These are phyloP conservation scores for Neosilurus mollespiculum DNA, from an alignment of 2,797 vertebrate species.

Conservation along the genomic window DNA sequence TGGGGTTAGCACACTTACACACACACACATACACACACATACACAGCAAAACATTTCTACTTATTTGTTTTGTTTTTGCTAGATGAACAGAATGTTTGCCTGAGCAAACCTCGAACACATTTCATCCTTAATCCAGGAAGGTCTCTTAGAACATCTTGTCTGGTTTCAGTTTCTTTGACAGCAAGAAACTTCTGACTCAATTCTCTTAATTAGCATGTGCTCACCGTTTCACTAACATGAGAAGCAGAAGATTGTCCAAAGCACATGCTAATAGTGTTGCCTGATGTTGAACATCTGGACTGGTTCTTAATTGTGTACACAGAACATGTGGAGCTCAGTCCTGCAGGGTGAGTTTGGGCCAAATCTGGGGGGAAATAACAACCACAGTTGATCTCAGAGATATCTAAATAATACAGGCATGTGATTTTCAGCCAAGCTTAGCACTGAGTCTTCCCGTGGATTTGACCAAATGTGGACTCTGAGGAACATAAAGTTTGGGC, in stretches of 20 bases:
- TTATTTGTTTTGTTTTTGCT: not conserved
- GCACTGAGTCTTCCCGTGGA: no score
- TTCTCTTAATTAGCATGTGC: not conserved
- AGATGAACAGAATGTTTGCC: not conserved
- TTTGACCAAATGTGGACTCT: not conserved
- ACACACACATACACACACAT: conserved; percentile 20
- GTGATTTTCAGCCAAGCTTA: not conserved
- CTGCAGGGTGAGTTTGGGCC: conserved; percentile 37
- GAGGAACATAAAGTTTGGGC: not conserved
- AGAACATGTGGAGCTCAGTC: conserved; percentile 61
- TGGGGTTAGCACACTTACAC: conserved; percentile 17
- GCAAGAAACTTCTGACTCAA: not conserved
- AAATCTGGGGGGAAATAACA: not conserved
- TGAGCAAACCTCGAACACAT: not conserved
- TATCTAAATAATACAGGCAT: not conserved
- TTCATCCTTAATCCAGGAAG: not conserved
- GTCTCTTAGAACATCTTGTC: not conserved
- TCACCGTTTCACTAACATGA: not conserved
- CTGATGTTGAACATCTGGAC: conserved; percentile 74
- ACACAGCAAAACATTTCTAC: conserved; percentile 1
- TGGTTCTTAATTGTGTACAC: conserved; percentile 65
- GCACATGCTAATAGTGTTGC: conserved; percentile 64
- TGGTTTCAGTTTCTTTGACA: not conserved
- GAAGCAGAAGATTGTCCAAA: conserved; percentile 53
- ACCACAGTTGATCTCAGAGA: not conserved